phyloP scores from a whole-genome alignment of 2,113 vertebrate species.

The Hippoglossus stenolepis region DNA sequence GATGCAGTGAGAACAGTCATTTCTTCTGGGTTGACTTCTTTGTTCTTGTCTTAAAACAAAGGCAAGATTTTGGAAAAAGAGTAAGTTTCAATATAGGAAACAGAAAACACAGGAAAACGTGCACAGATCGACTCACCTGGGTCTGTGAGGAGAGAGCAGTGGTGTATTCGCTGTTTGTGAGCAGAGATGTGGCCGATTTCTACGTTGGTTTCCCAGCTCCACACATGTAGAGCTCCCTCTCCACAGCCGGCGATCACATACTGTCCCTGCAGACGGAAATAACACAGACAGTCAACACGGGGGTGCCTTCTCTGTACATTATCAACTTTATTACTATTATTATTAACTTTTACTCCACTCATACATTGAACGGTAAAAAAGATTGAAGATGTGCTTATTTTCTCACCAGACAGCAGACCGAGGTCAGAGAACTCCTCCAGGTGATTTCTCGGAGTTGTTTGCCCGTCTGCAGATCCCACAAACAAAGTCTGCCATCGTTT shows the following conservation, averaged over 20 bases:
- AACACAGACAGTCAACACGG: not conserved
- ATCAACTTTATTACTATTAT: too few species aligned
- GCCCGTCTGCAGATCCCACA: conserved; percentile 83
- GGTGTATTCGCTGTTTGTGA: conserved; percentile 81
- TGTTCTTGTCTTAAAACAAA: conserved; percentile 48
- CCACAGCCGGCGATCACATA: conserved; percentile 81
- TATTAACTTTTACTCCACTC: too few species aligned
- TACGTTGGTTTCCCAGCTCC: conserved; percentile 81
- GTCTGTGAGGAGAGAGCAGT: conserved; percentile 70
- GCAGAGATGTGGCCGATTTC: conserved; percentile 86
- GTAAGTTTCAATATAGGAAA: not conserved
- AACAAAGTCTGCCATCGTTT: conserved; percentile 83
- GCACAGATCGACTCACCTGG: conserved; percentile 37
- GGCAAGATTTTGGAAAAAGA: not conserved
- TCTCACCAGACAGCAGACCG: conserved; percentile 84
- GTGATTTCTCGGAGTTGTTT: conserved; percentile 77
- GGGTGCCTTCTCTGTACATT: too few species aligned
- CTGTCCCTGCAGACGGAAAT: conserved; percentile 74
- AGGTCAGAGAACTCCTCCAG: conserved; percentile 80
- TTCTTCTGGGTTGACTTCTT: conserved; percentile 51
- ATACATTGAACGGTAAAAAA: not conserved
- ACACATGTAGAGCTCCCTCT: conserved; percentile 86
- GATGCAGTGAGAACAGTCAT: conserved; percentile 78
- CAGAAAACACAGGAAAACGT: too few species aligned
- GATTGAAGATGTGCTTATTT: not conserved